Conservation (phyloP, 2,888 invertebrate genomes). For the Acanthosepion pharaonis region DNA sequence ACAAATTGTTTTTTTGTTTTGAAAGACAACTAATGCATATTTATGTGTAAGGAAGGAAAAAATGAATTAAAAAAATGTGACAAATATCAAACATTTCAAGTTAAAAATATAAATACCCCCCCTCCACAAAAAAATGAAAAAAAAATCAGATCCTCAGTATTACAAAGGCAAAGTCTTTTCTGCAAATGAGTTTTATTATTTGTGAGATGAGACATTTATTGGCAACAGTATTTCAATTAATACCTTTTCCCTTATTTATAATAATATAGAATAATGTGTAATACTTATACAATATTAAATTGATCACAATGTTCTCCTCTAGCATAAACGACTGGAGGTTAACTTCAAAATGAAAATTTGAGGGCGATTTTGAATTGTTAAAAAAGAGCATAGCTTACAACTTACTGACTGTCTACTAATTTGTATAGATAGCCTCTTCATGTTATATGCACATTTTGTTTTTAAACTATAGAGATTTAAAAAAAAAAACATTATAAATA, state of each 20-base stretch:
- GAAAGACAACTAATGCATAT: background rate
- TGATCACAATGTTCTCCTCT: too few species aligned
- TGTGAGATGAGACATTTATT: background rate
- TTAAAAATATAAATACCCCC: background rate
- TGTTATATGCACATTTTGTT: too few species aligned
- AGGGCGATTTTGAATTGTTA: too few species aligned
- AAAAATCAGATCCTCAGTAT: background rate
- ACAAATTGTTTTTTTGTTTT: background rate
- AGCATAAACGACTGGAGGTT: too few species aligned
- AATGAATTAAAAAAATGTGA: background rate
- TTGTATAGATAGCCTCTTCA: too few species aligned
- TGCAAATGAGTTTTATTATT: background rate
- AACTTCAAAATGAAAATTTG: too few species aligned
- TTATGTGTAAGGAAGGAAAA: background rate
- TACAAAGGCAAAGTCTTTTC: background rate
- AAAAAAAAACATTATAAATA: background rate
- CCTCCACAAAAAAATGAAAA: background rate
- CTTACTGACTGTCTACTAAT: too few species aligned
- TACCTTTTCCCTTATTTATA: background rate
- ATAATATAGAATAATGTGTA: too few species aligned
- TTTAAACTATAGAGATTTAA: too few species aligned
- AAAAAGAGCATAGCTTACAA: too few species aligned
- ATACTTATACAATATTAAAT: too few species aligned
- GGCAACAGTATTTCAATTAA: constrained; percentile 18
- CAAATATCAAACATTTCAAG: background rate